A percentile compares a stretch with the other conserved stretches of the same genome.
phyloP scores from a whole-genome alignment of 2,888 invertebrate species.

The Aleiodes alternator region DNA sequence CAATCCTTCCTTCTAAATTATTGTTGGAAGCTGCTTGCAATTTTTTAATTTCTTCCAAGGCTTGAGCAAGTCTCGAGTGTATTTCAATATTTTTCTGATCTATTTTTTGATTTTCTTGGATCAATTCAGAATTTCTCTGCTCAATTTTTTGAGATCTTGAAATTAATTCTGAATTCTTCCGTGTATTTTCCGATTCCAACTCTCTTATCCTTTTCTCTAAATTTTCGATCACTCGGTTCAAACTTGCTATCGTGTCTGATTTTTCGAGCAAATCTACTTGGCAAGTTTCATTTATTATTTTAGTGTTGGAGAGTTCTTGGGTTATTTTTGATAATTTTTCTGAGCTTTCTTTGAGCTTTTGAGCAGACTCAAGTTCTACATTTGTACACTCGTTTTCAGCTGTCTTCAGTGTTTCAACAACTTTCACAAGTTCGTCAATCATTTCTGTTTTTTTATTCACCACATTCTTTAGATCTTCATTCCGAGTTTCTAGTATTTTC shows the following conservation, averaged over 20 bases:
- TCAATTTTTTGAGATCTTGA: constrained; percentile 34
- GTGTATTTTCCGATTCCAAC: constrained; percentile 50
- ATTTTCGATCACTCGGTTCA: constrained; percentile 54
- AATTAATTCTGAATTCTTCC: constrained; percentile 45
- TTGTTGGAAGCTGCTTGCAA: constrained; percentile 50
- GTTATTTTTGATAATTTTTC: constrained; percentile 67
- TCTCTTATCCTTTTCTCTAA: constrained; percentile 56
- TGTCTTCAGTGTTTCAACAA: constrained; percentile 75
- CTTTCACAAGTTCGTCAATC: constrained; percentile 75
- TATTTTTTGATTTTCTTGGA: constrained; percentile 42
- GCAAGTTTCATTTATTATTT: constrained; percentile 45
- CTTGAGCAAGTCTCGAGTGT: not conserved
- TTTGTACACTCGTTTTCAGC: constrained; percentile 54
- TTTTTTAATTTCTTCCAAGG: constrained; percentile 19
- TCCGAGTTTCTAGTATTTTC: constrained; percentile 60
- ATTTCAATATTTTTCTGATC: constrained; percentile 29
- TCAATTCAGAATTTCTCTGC: constrained; percentile 42
- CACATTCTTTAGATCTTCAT: constrained; percentile 55
- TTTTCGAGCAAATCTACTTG: constrained; percentile 45
- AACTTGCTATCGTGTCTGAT: constrained; percentile 44
- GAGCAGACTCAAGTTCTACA: constrained; percentile 61
- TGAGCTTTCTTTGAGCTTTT: constrained; percentile 72
- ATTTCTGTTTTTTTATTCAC: constrained; percentile 65
- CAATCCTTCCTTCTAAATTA: constrained; percentile 77
- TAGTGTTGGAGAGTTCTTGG: constrained; percentile 42